Base-by-base conservation (phyloP, 2,113 vertebrate species). In the Zingel zingel region DNA sequence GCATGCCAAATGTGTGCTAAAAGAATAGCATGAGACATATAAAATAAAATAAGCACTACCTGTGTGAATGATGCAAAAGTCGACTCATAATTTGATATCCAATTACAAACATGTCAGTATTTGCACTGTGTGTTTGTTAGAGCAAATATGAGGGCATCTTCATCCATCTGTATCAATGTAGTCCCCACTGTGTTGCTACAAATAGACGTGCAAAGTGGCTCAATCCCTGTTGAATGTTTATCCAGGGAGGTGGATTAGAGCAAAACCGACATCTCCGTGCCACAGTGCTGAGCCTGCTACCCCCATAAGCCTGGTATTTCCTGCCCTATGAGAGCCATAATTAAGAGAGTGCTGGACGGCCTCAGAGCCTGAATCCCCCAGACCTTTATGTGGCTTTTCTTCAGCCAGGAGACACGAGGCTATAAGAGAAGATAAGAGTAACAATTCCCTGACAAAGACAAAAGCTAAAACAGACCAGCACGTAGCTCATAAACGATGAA, bases 191-290 rank as follows among this genome's bases (percentile, higher is more conserved):
- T 73, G 48, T 58, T 63, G 74, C 91, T 90, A 88, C 88, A 93
- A 92, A 94, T 94, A 95, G 91, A 95, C 15, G 88, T 90, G 90
- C 80, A 91, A 94, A 94, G 91, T 90, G 91, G 68, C 83, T 85
- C 76, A 83, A 87, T 89, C 91, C 92, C 88, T 56, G 66, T 56
- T 85, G 84, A 93, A 92, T 93, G 91, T 93, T 93, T 92, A 86
- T 89, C 82, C 87, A 85, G 86, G 86, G 85, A 86, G 81, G 86
- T 87, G 85, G 91, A 94, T 93, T 93, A 93, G 25, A 81, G 75
- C 66, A 78, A 86, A 68, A 87, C 36, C 58, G 92, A 84, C 91
- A 91, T 89, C 88, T 90, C 81, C 72, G 76, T 87, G 89, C 86
- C 85, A 90, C 76, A 77, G 84, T n/a, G 82, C 79, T 54, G 82